phyloP scores from a whole-genome alignment of 2,888 invertebrate species.

The Trachelus tabidus region DNA sequence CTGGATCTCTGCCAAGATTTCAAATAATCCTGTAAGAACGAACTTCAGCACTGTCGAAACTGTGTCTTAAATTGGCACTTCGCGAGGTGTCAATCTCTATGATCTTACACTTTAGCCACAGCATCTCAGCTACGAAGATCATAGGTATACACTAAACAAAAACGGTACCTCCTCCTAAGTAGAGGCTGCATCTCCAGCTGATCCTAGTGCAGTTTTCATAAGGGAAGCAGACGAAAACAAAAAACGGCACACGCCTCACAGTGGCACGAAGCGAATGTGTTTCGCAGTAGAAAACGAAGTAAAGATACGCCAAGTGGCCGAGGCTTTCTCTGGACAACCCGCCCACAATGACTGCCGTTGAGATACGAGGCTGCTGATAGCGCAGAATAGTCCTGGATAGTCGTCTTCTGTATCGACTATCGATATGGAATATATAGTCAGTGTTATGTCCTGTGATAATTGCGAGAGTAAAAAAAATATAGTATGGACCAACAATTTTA shows the following conservation, averaged over 20 bases:
- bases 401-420: neutral
- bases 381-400: neutral
- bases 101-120: neutral
- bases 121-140: neutral
- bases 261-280: constrained; percentile 49
- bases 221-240: constrained; percentile 21
- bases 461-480: neutral
- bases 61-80: neutral
- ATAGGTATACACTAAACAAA: neutral
- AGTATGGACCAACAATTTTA: neutral
- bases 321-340: constrained; percentile 65
- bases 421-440: neutral
- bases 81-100: neutral
- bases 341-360: constrained; percentile 52
- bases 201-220: neutral
- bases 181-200: neutral
- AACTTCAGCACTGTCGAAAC: neutral
- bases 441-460: neutral
- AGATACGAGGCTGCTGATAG: constrained; percentile 19
- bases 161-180: neutral
- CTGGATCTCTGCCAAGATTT: constrained; percentile 41
- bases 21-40: neutral
- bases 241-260: constrained; percentile 64
- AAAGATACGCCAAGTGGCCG: constrained; percentile 34
- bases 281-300: constrained; percentile 29